Percentiles rank a stretch among this genome's conserved stretches.
Conservation (phyloP, 1,140 invertebrate species). For the Meloidogyne chitwoodi region DNA sequence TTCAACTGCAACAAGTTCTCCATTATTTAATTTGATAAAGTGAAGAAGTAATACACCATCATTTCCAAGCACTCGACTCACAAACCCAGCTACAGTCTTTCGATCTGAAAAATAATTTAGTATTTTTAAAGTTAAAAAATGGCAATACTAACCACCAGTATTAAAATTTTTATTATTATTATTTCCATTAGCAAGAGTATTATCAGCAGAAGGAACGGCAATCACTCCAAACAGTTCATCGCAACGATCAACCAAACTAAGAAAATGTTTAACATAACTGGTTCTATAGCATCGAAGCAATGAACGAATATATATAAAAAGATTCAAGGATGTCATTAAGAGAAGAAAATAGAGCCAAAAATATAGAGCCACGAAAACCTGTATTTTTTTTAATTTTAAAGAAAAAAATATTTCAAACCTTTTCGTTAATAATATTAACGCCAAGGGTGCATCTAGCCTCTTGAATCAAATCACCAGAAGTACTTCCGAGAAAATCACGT, state of each 20-base stretch:
- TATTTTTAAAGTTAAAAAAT: neutral
- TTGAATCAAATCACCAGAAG: neutral
- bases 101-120: neutral
- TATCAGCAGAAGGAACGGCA: neutral
- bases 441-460: conserved; percentile 2
- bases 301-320: neutral
- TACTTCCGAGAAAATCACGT: conserved; percentile 9
- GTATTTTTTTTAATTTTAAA: neutral
- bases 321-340: neutral
- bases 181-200: neutral
- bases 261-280: neutral
- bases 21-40: neutral
- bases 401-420: neutral
- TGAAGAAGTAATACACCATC: neutral
- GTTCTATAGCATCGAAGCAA: neutral
- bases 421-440: conserved; percentile 15
- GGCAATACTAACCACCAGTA: neutral
- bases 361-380: conserved; percentile 7
- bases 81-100: neutral
- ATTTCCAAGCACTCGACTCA: neutral
- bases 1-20: neutral
- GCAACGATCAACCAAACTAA: neutral
- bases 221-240: neutral
- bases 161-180: neutral
- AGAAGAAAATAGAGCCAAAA: conserved; percentile 12